Base-by-base conservation (phyloP, 2,888 invertebrate genomes). In the Athrips mouffetella region DNA sequence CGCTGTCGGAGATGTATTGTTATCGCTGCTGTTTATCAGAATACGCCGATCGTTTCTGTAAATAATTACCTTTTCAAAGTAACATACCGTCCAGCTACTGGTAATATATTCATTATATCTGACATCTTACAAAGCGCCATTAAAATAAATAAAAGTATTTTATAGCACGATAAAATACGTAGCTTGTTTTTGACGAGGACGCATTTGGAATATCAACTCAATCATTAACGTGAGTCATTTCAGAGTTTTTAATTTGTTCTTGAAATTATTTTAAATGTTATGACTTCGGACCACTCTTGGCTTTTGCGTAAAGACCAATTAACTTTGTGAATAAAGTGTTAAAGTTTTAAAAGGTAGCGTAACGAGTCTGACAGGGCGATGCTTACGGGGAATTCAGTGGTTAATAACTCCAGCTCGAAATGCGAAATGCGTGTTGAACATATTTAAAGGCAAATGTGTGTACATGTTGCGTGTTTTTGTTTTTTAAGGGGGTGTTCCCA, bases 51-150 rank as follows among this genome's bases (percentile, higher is more conserved):
- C 82, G 79, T 80, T 45, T 73, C 78, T 78, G 77, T 85, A 83
- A 86, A 86, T 87, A 88, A 86, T 86, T 84, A 83, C 83, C 80
- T 76, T 79, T 78, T 82, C 77, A 82, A 84, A 83, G 81, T 73
- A 76, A 80, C 78, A 78, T 75, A 73, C 70, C 70, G 73, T 70
- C 69, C 57, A 53, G 85, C 87, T 87, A 86, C 87, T 68, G 85
- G 83, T 84, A 84, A 87, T 88, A 85, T 85, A 85, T 88, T 86
- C 79, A 82, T 86, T 85, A 81, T 78, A 79, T 76, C 80, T 76
- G 85, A 84, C 86, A 79, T 74, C 76, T 75, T 76, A 87, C 84
- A 83, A 83, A 84, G 80, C 76, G 74, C 75, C 77, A 77, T 73
- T 73, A 63, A 70, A 76, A 83, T 78, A 78, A 80, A 83, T 79